Evolutionary conservation across 2,113 vertebrate species (phyloP).

Genomic region (Camelus dromedarius): DNA sequence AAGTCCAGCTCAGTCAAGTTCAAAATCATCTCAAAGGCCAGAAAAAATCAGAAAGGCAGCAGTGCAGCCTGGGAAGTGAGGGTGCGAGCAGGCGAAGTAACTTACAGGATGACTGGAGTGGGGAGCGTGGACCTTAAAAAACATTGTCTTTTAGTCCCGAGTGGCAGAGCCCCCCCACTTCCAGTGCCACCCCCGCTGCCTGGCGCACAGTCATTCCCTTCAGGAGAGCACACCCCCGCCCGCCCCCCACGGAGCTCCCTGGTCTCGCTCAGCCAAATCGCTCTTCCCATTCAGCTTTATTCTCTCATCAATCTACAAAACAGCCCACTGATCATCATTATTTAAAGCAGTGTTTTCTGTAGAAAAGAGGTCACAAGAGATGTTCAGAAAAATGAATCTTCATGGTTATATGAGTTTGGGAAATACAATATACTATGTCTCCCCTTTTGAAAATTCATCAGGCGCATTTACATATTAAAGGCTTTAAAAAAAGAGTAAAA

Average conservation of each 20-base stretch:
- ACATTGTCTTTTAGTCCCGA: background rate
- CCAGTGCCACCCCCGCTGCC: fast-evolving
- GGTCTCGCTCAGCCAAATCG: background rate
- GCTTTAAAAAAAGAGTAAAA: constrained; percentile 38
- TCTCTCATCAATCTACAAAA: background rate
- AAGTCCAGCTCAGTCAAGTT: background rate
- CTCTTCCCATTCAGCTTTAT: background rate
- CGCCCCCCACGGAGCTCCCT: fast-evolving
- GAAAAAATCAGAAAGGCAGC: background rate
- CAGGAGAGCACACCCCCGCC: background rate
- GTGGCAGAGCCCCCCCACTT: background rate
- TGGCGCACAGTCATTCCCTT: background rate
- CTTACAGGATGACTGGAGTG: background rate
- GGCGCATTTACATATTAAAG: constrained; percentile 65
- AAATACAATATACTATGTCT: constrained; percentile 23
- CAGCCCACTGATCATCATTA: background rate
- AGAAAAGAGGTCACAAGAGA: constrained; percentile 22
- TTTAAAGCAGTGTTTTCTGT: background rate
- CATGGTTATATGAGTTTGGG: constrained; percentile 1
- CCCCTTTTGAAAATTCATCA: constrained; percentile 60
- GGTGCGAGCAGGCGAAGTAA: background rate
- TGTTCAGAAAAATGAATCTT: constrained; percentile 40
- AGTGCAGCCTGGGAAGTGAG: background rate
- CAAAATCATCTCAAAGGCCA: background rate
- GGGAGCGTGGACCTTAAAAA: background rate